phyloP scores from a whole-genome alignment of 2,113 vertebrate genomes.

The Oncorhynchus keta region DNA sequence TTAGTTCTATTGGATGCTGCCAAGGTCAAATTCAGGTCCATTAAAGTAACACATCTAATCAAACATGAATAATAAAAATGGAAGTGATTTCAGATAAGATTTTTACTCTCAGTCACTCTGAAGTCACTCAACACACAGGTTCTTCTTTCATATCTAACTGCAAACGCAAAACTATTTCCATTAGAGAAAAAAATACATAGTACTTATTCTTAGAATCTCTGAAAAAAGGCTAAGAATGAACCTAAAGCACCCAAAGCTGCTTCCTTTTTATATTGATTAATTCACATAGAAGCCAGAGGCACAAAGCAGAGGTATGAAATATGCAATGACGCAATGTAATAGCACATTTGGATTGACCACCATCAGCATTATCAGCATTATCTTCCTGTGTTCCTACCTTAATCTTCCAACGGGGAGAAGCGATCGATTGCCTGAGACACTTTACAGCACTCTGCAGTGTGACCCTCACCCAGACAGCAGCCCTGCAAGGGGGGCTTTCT shows the following conservation, averaged over 20 bases:
- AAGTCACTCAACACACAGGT: neutral
- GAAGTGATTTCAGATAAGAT: neutral
- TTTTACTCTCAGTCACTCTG: neutral
- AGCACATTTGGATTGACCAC: conserved; percentile 26
- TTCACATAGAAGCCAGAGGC: conserved; percentile 8
- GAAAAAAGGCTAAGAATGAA: conserved; percentile 8
- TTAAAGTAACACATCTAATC: neutral
- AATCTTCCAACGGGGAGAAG: conserved; percentile 26
- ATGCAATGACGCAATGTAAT: conserved; percentile 40
- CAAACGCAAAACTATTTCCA: neutral
- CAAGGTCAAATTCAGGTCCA: neutral
- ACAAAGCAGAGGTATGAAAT: conserved; percentile 18
- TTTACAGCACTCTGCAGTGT: conserved; percentile 27
- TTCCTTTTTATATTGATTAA: neutral
- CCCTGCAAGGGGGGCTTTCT: too few relatives aligned
- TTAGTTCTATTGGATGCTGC: neutral
- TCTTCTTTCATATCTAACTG: neutral
- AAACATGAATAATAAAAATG: neutral
- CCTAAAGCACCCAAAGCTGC: neutral
- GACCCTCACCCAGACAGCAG: neutral
- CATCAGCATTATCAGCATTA: conserved; percentile 27
- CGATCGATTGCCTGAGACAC: conserved; percentile 33
- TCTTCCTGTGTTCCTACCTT: conserved; percentile 18
- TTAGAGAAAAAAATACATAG: too few relatives aligned
- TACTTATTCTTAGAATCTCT: neutral